Conservation (phyloP, 92 coral and sea anemone genomes). For the Paramuricea clavata region DNA sequence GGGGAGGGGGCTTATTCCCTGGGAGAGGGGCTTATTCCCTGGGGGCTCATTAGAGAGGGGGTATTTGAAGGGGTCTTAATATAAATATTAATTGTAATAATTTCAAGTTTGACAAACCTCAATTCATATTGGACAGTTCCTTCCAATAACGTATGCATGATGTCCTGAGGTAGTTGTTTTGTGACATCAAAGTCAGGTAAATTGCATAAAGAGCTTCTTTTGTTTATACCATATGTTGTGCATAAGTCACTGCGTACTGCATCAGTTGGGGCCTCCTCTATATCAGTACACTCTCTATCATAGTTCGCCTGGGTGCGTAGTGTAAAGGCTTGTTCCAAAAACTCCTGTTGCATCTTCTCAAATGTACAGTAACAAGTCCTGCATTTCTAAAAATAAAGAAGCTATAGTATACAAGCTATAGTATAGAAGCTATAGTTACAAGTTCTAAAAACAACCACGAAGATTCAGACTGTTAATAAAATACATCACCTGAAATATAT, state of each 20-base stretch:
- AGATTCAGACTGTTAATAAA: neutral
- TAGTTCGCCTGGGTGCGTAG: neutral
- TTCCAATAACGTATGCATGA: conserved; percentile 21
- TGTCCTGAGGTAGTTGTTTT: conserved; percentile 18
- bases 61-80: too few species aligned
- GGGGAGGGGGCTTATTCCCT: too few species aligned
- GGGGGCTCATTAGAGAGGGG: too few species aligned
- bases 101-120: conserved; percentile 15
- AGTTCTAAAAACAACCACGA: neutral
- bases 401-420: neutral
- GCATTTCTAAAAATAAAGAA: neutral
- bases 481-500: neutral
- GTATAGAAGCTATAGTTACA: neutral
- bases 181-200: conserved; percentile 9
- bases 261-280: conserved; percentile 10
- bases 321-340: conserved; percentile 7
- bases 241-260: conserved; percentile 14
- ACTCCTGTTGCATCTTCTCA: neutral
- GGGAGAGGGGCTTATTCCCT: too few species aligned
- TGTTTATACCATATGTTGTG: conserved; percentile 28
- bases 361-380: neutral
- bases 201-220: conserved; percentile 23
- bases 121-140: conserved; percentile 22
- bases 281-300: conserved; percentile 2
- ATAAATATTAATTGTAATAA: too few species aligned